A percentile compares a stretch with the other conserved stretches of the same genome.
Conservation (phyloP, 1,140 invertebrate genomes). For the Pogonognathellus flavescens region DNA sequence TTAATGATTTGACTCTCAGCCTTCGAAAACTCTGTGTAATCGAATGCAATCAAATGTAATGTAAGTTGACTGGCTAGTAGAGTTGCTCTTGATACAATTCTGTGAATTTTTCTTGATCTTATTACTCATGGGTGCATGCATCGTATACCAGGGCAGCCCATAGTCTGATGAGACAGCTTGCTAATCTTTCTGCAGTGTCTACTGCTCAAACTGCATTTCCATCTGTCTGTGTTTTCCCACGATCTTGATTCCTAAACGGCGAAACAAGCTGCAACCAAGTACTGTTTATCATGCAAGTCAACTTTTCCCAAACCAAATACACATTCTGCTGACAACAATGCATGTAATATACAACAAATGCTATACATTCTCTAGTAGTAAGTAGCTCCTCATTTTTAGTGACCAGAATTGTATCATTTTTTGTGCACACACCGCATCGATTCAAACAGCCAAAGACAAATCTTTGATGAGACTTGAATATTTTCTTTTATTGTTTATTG, state of each 20-base stretch:
- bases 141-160: not conserved
- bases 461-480: not conserved
- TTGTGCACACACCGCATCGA: not conserved
- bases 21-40: slow-evolving; percentile 28
- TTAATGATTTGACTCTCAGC: slow-evolving; percentile 29
- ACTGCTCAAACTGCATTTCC: slow-evolving; percentile 56
- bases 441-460: slow-evolving; percentile 2
- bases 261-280: slow-evolving; percentile 39
- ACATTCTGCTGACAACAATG: not conserved
- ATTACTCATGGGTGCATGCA: slow-evolving; percentile 21
- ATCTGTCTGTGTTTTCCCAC: slow-evolving; percentile 59
- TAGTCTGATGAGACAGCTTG: slow-evolving; percentile 57
- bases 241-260: slow-evolving; percentile 43
- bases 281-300: slow-evolving; percentile 27
- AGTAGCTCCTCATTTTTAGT: not conserved
- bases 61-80: slow-evolving; percentile 11
- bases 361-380: not conserved
- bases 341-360: not conserved
- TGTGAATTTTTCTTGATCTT: slow-evolving; percentile 16
- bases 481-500: not conserved
- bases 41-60: slow-evolving; percentile 25
- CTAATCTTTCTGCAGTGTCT: slow-evolving; percentile 51
- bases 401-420: slow-evolving; percentile 26
- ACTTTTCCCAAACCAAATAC: not conserved
- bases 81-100: not conserved